A percentile compares a stretch with the other conserved stretches of the same genome.
phyloP scores from a whole-genome alignment of 1,140 invertebrate genomes.

The Babylonia areolata region DNA sequence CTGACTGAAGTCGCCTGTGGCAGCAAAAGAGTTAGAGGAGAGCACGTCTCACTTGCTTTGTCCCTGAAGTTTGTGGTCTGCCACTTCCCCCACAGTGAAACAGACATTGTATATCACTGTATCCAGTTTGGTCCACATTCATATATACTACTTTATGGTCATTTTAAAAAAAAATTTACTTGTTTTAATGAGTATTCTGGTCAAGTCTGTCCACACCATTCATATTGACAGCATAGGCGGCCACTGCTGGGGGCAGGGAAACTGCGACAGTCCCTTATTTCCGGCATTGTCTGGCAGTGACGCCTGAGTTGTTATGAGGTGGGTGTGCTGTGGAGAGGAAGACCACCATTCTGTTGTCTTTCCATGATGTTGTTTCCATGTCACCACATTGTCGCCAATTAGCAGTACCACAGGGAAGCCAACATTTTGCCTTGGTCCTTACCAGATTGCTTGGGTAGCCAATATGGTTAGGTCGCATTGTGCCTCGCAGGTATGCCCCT shows the following conservation, averaged over 20 bases:
- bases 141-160: conserved; percentile 24
- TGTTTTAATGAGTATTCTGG: conserved; percentile 30
- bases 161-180: conserved; percentile 29
- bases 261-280: conserved; percentile 45
- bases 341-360: conserved; percentile 43
- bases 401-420: background rate
- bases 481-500: conserved; percentile 44
- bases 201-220: conserved; percentile 46
- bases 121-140: conserved; percentile 37
- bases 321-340: conserved; percentile 38
- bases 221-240: conserved; percentile 45
- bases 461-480: conserved; percentile 50
- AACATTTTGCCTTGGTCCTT: background rate
- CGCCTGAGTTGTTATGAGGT: background rate
- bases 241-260: conserved; percentile 33
- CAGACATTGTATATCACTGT: conserved; percentile 37
- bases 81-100: conserved; percentile 7
- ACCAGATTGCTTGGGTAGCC: conserved; percentile 41
- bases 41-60: conserved; percentile 32
- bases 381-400: background rate
- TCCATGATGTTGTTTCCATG: conserved; percentile 43
- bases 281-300: conserved; percentile 26
- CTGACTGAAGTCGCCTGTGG: too few relatives aligned
- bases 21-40: too few relatives aligned
- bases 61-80: conserved; percentile 14